Percentiles rank a stretch among this genome's conserved stretches.
Conservation (phyloP, 2,888 invertebrate genomes). For the Clepsis dumicolana region DNA sequence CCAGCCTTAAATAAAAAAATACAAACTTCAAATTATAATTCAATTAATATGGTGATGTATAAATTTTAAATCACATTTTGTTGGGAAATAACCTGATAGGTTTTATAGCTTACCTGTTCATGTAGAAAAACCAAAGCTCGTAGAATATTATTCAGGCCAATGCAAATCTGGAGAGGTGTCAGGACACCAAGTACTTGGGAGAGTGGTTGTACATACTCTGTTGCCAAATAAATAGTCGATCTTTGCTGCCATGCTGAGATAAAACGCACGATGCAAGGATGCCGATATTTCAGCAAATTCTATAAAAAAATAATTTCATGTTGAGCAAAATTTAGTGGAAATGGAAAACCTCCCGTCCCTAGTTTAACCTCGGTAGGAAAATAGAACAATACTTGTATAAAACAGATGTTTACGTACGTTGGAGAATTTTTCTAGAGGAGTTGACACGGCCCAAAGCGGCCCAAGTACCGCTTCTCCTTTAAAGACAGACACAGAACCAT, state of each 20-base stretch:
- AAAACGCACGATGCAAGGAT: slow-evolving; percentile 94
- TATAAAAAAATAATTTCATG: slow-evolving; percentile 73
- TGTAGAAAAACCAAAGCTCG: slow-evolving; percentile 94
- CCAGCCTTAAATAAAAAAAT: slow-evolving; percentile 83
- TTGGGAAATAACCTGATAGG: no score
- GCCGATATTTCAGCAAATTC: slow-evolving; percentile 94
- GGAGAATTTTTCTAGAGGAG: slow-evolving; percentile 91
- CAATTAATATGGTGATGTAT: no score
- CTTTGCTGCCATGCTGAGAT: slow-evolving; percentile 93
- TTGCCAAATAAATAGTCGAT: slow-evolving; percentile 91
- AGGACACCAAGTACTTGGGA: slow-evolving; percentile 86
- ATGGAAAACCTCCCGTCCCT: no score
- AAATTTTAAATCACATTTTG: no score
- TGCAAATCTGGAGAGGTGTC: slow-evolving; percentile 92
- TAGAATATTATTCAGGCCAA: slow-evolving; percentile 93
- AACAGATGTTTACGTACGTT: slow-evolving; percentile 84
- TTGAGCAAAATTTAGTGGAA: not conserved
- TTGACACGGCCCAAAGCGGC: slow-evolving; percentile 87
- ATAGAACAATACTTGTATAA: slow-evolving; percentile 1
- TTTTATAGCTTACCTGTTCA: slow-evolving; percentile 88
- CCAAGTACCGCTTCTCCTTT: slow-evolving; percentile 90
- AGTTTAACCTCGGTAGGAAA: no score
- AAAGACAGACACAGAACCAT: slow-evolving; percentile 90
- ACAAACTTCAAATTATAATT: not conserved
- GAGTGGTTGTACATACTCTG: slow-evolving; percentile 93